Conservation (phyloP, 2,888 invertebrate genomes). For the Ochlodes sylvanus region DNA sequence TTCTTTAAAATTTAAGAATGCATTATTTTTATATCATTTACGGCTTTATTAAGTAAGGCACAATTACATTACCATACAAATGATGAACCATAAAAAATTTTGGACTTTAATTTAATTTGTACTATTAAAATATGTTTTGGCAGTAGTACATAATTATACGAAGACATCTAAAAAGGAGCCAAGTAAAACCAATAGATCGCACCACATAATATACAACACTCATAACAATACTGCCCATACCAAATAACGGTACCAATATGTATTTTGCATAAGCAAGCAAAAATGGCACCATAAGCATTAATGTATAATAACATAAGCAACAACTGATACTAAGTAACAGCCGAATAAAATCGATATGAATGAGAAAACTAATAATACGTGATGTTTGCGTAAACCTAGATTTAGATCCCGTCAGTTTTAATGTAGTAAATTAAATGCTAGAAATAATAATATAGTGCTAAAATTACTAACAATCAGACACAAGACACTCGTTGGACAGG, state of each 20-base stretch:
- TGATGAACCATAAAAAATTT: not conserved
- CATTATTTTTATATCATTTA: not conserved
- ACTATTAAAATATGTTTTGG: not conserved
- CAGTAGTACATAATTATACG: not conserved
- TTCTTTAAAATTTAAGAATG: not conserved
- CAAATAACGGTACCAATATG: constrained; percentile 5
- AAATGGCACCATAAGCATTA: constrained; percentile 63
- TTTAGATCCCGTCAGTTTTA: constrained; percentile 40
- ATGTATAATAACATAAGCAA: constrained; percentile 44
- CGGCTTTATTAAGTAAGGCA: not conserved
- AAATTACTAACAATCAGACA: constrained; percentile 59
- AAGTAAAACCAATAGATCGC: constrained; percentile 18
- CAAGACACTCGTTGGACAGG: constrained; percentile 66
- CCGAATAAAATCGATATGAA: constrained; percentile 53
- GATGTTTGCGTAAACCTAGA: constrained; percentile 44
- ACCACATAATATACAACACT: constrained; percentile 3
- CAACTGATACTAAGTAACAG: constrained; percentile 64
- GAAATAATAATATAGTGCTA: constrained; percentile 50
- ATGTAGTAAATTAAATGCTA: constrained; percentile 61
- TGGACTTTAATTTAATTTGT: not conserved
- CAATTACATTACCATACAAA: not conserved
- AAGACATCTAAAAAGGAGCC: not conserved
- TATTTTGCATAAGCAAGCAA: constrained; percentile 33
- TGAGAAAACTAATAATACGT: constrained; percentile 48
- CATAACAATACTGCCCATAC: not conserved